Evolutionary conservation across 2,113 vertebrate genomes (phyloP).

Genomic region (Entosphenus tridentatus): DNA sequence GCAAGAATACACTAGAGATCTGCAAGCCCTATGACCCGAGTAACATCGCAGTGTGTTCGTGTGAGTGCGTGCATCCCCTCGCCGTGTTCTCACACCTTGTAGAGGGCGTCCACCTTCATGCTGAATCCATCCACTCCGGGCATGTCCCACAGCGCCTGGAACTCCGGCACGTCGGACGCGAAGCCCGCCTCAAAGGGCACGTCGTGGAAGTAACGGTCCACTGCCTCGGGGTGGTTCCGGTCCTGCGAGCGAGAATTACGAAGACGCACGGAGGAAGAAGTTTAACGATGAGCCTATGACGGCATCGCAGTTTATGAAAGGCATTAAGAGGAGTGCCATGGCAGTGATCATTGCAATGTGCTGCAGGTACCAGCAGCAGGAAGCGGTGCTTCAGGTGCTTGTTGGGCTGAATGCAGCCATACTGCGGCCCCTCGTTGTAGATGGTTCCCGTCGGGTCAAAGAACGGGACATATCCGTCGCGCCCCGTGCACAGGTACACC

Average conservation of each 20-base stretch:
- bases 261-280: not conserved
- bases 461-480: conserved; percentile 77
- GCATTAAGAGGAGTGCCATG: too few species aligned
- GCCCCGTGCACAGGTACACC: conserved; percentile 81
- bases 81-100: conserved; percentile 35
- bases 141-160: conserved; percentile 43
- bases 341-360: too few species aligned
- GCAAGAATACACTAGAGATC: too few species aligned
- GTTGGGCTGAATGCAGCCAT: conserved; percentile 88
- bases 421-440: conserved; percentile 85
- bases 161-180: conserved; percentile 45
- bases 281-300: too few species aligned
- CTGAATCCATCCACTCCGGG: conserved; percentile 81
- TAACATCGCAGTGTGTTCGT: too few species aligned
- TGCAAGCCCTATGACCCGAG: too few species aligned
- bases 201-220: conserved; percentile 60
- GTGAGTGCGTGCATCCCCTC: too few species aligned
- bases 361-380: conserved; percentile 44
- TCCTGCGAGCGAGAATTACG: conserved; percentile 28
- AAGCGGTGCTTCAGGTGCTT: conserved; percentile 80
- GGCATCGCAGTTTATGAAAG: too few species aligned
- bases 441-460: conserved; percentile 81
- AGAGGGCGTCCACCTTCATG: conserved; percentile 83
- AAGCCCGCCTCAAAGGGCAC: conserved; percentile 79
- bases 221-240: conserved; percentile 68